Evolutionary conservation across 2,888 invertebrate genomes (phyloP).

Genomic region (Aphidius colemani): DNA sequence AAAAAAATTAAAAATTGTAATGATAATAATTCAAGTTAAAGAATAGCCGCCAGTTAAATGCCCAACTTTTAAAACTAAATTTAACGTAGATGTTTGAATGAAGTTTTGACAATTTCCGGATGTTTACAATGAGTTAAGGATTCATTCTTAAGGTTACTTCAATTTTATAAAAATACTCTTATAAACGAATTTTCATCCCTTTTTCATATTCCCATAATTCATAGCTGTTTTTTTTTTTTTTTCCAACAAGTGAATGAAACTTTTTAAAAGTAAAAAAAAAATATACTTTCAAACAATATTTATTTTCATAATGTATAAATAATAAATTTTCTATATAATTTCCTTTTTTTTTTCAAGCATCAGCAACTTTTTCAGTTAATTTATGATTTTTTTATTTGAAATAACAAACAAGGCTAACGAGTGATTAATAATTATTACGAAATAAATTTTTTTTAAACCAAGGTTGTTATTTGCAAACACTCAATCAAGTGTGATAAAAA

Average conservation of each 20-base stretch:
- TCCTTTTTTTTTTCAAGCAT: constrained; percentile 20
- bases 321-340: constrained; percentile 25
- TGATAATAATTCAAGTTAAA: too few species aligned
- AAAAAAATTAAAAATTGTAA: too few species aligned
- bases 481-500: too few species aligned
- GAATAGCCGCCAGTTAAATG: too few species aligned
- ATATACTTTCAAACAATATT: not conserved
- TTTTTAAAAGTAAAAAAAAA: constrained; percentile 17
- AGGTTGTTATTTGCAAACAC: too few species aligned
- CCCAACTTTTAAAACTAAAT: constrained; percentile 19
- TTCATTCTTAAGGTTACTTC: constrained; percentile 29
- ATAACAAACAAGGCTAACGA: too few species aligned
- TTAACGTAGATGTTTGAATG: constrained; percentile 29
- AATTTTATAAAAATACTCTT: constrained; percentile 25
- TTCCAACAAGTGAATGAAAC: constrained; percentile 21
- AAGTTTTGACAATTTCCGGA: constrained; percentile 25
- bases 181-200: constrained; percentile 14
- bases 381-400: too few species aligned
- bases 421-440: too few species aligned
- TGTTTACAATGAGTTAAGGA: constrained; percentile 33
- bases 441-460: too few species aligned
- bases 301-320: constrained; percentile 4
- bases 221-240: not conserved
- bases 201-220: constrained; percentile 2
- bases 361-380: too few species aligned